phyloP scores from a whole-genome alignment of 2,113 vertebrate species.

The Atlantisia rogersi region DNA sequence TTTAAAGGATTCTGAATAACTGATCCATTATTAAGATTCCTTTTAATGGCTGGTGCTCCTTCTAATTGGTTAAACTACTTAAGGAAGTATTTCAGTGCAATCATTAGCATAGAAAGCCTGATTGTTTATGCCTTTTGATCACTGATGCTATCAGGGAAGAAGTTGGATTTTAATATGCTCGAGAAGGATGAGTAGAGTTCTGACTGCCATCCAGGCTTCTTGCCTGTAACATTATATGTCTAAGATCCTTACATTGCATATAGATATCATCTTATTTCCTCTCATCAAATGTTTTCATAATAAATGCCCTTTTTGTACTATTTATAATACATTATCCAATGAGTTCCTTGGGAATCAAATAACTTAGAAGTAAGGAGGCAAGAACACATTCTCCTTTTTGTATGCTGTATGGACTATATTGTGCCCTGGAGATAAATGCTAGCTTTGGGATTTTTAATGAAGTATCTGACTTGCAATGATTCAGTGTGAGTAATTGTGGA shows the following conservation, averaged over 20 bases:
- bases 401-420: neutral
- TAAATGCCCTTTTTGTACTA: conserved; percentile 59
- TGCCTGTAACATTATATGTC: conserved; percentile 37
- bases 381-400: neutral
- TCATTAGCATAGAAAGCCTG: conserved; percentile 63
- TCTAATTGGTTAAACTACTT: conserved; percentile 55
- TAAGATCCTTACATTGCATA: conserved; percentile 11
- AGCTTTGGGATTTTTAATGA: neutral
- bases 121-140: conserved; percentile 70
- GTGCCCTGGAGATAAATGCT: neutral
- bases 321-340: neutral
- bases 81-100: conserved; percentile 39
- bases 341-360: conserved; percentile 20
- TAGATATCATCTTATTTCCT: conserved; percentile 65
- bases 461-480: neutral
- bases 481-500: neutral
- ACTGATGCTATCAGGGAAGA: conserved; percentile 42
- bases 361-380: neutral
- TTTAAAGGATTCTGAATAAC: neutral
- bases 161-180: conserved; percentile 53
- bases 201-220: conserved; percentile 21
- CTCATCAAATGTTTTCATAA: conserved; percentile 50
- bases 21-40: conserved; percentile 22
- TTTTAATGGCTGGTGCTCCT: conserved; percentile 29
- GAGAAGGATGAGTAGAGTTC: conserved; percentile 40